Base-by-base conservation (phyloP, 2,888 invertebrate species). In the Blomia tropicalis region DNA sequence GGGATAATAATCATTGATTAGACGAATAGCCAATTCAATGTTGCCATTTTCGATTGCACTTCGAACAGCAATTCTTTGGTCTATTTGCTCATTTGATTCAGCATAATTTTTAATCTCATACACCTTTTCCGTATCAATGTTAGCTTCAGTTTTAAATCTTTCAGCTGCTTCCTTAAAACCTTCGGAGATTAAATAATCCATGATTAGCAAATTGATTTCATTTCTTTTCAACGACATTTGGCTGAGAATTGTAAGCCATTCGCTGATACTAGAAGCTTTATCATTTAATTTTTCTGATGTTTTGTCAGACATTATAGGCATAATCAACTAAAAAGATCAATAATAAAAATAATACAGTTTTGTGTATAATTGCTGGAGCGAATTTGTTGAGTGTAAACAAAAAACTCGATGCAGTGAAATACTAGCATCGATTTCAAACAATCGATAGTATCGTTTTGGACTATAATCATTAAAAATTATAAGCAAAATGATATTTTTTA, bases 121-220 rank as follows among this genome's bases (percentile, higher is more conserved):
- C 47, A 62, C 27, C 30, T 60, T 60, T 23, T 60, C 30, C 31
- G 7, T n/a, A 2, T 81, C 81, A 1, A 87, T 79, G 0, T 93
- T 92, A 4, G 93, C 90, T 75, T 96, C 96, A 70, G 86, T 81
- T 73, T 91, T 86, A 74, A 96, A 95, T 73, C 92, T 93, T 70
- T 95, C 84, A 0, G 95, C 95, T 2, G 95, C 95, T 74, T 96
- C 96, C 75, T 95, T 77, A 68, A 76, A 78, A 1, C 78, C 78
- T 69, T 78, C 78, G 63, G 58, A 32, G 47, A 95, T 91, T 71
- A 96, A 80, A 76, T 96, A 96, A 77, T 96, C 93, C 93, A 96
- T 95, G 68, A 96, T 91, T 67, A 96, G 79, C 75, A 88, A 87
- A 75, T 96, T 95, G 87, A 96, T 92, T 70, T 90, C 88, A 44